A percentile compares a stretch with the other conserved stretches of the same genome.
These are phyloP conservation scores for Urocitellus parryii DNA, from an alignment of 2,113 vertebrate species.

Conservation along the genomic window DNA sequence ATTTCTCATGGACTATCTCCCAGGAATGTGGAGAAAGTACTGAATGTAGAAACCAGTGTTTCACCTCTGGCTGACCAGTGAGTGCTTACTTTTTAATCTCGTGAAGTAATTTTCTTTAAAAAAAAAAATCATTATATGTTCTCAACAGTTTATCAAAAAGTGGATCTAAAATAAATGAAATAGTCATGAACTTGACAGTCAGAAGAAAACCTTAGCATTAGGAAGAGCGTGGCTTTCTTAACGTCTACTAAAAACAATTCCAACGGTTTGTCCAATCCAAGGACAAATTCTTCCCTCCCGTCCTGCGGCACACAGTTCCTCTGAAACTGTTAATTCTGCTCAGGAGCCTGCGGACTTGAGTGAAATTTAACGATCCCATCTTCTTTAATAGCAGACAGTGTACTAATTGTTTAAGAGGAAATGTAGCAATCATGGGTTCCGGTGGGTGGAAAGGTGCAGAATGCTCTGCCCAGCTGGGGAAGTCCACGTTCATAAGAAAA, in stretches of 20 bases:
- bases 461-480: background rate
- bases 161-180: background rate
- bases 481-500: background rate
- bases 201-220: slow-evolving; percentile 39
- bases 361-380: slow-evolving; percentile 67
- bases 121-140: background rate
- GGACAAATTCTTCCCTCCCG: slow-evolving; percentile 45
- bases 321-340: slow-evolving; percentile 62
- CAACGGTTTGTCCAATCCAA: background rate
- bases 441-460: background rate
- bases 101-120: background rate
- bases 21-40: background rate
- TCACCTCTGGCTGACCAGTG: background rate
- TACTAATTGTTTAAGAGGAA: slow-evolving; percentile 61
- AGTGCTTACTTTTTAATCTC: slow-evolving; percentile 26
- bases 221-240: slow-evolving; percentile 16
- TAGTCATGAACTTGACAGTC: background rate
- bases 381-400: slow-evolving; percentile 60
- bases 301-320: slow-evolving; percentile 15
- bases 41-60: background rate
- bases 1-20: background rate
- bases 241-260: slow-evolving; percentile 49
- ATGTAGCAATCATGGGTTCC: slow-evolving; percentile 13
- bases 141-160: slow-evolving; percentile 11
- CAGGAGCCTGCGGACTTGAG: slow-evolving; percentile 62